phyloP scores from a whole-genome alignment of 1,140 invertebrate genomes.

The Xylocopa sonorina region DNA sequence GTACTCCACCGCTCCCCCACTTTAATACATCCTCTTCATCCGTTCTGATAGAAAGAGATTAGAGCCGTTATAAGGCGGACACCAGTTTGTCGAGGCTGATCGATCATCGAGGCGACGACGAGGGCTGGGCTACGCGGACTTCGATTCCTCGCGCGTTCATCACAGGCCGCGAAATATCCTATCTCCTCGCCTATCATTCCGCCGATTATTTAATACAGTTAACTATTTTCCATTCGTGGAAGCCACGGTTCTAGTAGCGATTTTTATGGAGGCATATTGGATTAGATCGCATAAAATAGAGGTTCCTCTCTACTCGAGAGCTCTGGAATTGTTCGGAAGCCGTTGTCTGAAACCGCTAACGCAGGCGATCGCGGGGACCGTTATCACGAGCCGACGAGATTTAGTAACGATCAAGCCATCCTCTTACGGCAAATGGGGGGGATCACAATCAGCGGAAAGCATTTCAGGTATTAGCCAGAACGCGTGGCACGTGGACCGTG shows the following conservation, averaged over 20 bases:
- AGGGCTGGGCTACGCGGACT: conserved; percentile 21
- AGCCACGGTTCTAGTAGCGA: too few species aligned
- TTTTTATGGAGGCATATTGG: too few species aligned
- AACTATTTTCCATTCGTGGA: too few species aligned
- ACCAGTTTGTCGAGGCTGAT: conserved; percentile 62
- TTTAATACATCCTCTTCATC: conserved; percentile 39
- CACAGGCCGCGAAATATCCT: conserved; percentile 15
- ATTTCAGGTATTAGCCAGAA: conserved; percentile 64
- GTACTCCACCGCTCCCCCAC: conserved; percentile 4
- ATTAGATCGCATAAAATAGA: too few species aligned
- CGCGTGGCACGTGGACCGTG: conserved; percentile 68
- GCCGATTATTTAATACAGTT: conserved; percentile 1
- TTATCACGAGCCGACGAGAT: conserved; percentile 43
- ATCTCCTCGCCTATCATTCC: conserved; percentile 13
- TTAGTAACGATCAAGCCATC: conserved; percentile 52
- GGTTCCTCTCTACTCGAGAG: too few species aligned
- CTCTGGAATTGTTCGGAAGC: background rate
- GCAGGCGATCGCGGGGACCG: conserved; percentile 22
- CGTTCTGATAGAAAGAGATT: conserved; percentile 61
- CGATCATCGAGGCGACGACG: conserved; percentile 56
- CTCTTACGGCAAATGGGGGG: conserved; percentile 36
- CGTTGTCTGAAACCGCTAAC: background rate
- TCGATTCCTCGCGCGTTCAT: conserved; percentile 29
- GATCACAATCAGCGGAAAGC: conserved; percentile 56
- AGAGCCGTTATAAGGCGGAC: conserved; percentile 59